Base-by-base conservation (phyloP, 53 echinoderm and acorn worm genomes). In the Glandiceps talaboti region DNA sequence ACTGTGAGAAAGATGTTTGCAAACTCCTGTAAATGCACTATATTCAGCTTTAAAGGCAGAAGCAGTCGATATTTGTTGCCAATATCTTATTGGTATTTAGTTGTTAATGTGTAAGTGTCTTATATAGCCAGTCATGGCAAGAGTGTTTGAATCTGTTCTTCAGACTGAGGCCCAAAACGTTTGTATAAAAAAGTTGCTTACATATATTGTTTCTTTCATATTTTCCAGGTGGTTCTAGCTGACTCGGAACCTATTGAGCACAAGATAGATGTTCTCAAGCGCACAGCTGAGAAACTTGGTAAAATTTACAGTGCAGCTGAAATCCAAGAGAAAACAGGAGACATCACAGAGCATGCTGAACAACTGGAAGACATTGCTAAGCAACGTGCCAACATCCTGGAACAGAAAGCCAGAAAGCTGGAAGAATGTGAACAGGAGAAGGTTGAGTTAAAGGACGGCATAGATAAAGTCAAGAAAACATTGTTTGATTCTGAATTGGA, bases 401-500 rank as follows among this genome's bases (percentile, higher is more conserved):
- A 90, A 29, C 76, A 86, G 0, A 83, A 80, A 30, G 87, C 86
- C 32, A 84, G 74, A 27, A 76, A 82, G 33, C 93, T 91, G 93
- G 87, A 86, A 78, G 84, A 89, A 30, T 94, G 93, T 74, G 76
- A 89, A n/a, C 82, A 77, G 27, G 87, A 84, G 33, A 77, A 91
- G 0, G 74, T 79, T 32, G 88, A 91, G 29, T 77, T 99, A 25
- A 76, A 79, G 20, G 84, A 88, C 14, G 75, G 78, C 29, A 73
- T 99, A 0, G 82, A 85, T 0, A 86, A 87, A 74, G 87, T 91
- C 31, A 93, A 94, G 85, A 85, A 83, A 27, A 78, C 76, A 31
- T 79, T 99, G 80, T 84, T 99, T 79, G 94, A 91, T 20, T 93
- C 99, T 25, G 89, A 91, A 25, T 33, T 91, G 84, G 91, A 91